Conservation (phyloP, 2,797 vertebrate genomes). For the Chiroxiphia lanceolata region DNA sequence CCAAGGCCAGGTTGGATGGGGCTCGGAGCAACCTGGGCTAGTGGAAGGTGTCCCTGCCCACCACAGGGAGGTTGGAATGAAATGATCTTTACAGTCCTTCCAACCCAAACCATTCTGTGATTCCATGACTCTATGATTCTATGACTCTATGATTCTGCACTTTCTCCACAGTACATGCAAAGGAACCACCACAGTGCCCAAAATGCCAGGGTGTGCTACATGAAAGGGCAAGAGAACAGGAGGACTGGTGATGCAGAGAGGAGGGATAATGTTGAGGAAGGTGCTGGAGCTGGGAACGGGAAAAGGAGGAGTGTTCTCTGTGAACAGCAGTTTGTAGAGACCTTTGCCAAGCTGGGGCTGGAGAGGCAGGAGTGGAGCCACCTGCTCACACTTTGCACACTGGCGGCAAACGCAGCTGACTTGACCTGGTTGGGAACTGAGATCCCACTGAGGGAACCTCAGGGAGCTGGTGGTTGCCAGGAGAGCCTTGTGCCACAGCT, state of each 20-base stretch:
- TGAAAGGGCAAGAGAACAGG: background rate
- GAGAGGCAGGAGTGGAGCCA: background rate
- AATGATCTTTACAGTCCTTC: background rate
- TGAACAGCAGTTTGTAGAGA: background rate
- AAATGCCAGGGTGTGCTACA: background rate
- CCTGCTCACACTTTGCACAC: background rate
- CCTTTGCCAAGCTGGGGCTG: rapidly evolving
- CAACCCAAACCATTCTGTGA: background rate
- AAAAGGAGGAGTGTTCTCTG: background rate
- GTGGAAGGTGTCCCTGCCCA: background rate
- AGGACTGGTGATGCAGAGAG: background rate
- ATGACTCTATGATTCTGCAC: background rate
- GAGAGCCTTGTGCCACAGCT: background rate
- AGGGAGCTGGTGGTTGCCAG: rapidly evolving
- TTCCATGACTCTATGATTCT: background rate
- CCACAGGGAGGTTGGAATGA: background rate
- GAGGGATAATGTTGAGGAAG: background rate
- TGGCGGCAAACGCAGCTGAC: background rate
- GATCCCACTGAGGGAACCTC: background rate
- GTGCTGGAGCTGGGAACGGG: background rate
- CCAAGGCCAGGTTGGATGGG: background rate
- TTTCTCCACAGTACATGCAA: background rate
- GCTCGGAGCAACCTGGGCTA: rapidly evolving
- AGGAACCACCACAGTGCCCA: background rate
- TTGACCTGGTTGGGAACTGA: background rate